Evolutionary conservation across 2,888 invertebrate genomes (phyloP).

Genomic region (Aphelenchoides bicaudatus): DNA sequence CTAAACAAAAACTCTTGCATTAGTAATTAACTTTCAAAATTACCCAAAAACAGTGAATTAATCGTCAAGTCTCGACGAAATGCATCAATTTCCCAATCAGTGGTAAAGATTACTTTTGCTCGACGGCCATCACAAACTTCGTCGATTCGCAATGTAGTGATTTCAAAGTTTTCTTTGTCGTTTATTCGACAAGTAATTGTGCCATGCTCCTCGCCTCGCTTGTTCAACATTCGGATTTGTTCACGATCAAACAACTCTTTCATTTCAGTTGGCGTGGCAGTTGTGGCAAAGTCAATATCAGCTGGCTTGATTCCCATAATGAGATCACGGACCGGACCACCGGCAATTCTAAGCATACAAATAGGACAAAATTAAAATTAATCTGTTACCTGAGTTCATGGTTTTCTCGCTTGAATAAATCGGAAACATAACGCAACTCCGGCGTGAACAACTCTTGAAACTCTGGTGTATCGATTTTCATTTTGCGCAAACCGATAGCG

Average conservation of each 20-base stretch:
- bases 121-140: constrained; percentile 85
- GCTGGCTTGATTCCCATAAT: constrained; percentile 68
- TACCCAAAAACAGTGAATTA: constrained; percentile 91
- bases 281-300: constrained; percentile 95
- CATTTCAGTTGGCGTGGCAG: constrained; percentile 92
- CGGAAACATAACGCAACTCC: constrained; percentile 72
- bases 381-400: constrained; percentile 70
- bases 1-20: constrained; percentile 61
- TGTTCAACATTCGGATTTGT: constrained; percentile 82
- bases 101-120: constrained; percentile 89
- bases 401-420: constrained; percentile 70
- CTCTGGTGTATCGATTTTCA: constrained; percentile 64
- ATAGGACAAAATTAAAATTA: constrained; percentile 3
- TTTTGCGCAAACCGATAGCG: constrained; percentile 11
- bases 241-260: constrained; percentile 66
- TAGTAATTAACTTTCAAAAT: background rate
- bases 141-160: constrained; percentile 71
- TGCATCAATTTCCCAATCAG: constrained; percentile 77
- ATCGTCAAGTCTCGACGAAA: constrained; percentile 91
- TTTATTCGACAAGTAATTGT: constrained; percentile 92
- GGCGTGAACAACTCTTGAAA: constrained; percentile 77
- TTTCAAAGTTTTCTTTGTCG: constrained; percentile 85
- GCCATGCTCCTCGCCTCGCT: constrained; percentile 83
- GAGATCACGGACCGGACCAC: constrained; percentile 84
- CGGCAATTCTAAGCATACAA: constrained; percentile 73